These are phyloP conservation scores for Parapsyche elsis DNA, from an alignment of 1,140 invertebrate genomes.

Conservation along the genomic window DNA sequence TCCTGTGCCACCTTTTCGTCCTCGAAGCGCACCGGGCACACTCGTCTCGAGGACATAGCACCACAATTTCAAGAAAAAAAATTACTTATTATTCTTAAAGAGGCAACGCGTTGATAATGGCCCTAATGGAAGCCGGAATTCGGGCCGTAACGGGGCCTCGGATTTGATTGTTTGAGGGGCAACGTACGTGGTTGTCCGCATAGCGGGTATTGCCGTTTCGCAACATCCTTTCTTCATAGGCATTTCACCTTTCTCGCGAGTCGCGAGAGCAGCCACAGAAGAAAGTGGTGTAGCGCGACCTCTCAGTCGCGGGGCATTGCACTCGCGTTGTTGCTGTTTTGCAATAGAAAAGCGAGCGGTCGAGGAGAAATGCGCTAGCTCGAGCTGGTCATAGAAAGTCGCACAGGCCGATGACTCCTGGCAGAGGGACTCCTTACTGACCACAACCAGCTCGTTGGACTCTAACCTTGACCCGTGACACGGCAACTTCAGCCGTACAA, in stretches of 20 bases:
- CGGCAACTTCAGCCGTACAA: too few species aligned
- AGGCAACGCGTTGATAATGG: neutral
- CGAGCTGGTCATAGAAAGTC: slow-evolving; percentile 43
- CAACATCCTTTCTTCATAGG: slow-evolving; percentile 35
- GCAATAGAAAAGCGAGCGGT: slow-evolving; percentile 50
- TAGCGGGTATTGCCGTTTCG: slow-evolving; percentile 26
- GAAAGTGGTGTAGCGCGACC: slow-evolving; percentile 15
- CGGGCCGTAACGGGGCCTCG: neutral
- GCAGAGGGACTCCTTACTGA: neutral
- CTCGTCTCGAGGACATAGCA: neutral
- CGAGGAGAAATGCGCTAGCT: slow-evolving; percentile 38
- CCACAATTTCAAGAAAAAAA: too few species aligned
- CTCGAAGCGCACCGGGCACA: neutral
- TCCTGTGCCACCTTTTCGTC: slow-evolving; percentile 29
- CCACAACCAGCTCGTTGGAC: neutral
- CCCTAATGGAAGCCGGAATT: slow-evolving; percentile 9
- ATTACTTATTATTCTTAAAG: too few species aligned
- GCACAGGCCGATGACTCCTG: slow-evolving; percentile 40
- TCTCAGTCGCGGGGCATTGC: neutral
- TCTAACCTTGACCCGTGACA: too few species aligned
- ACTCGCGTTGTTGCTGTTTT: slow-evolving; percentile 40
- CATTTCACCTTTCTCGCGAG: slow-evolving; percentile 54
- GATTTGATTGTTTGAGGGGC: slow-evolving; percentile 44
- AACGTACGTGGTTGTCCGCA: neutral
- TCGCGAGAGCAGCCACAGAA: neutral